Conservation (phyloP, 2,888 invertebrate species). For the Nomada goodeniana region DNA sequence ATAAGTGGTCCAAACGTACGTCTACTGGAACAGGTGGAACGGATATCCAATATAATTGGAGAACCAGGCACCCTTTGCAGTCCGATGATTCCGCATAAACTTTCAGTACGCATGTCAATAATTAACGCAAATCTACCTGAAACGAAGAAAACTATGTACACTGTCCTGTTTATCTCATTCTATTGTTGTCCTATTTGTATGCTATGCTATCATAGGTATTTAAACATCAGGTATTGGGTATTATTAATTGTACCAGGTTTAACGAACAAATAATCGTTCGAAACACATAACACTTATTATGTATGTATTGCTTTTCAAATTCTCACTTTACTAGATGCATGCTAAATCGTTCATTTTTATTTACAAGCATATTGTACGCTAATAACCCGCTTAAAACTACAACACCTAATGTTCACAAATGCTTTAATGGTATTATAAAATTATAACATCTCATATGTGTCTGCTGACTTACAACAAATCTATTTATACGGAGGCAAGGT, state of each 20-base stretch:
- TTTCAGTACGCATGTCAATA: constrained; percentile 83
- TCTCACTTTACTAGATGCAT: constrained; percentile 36
- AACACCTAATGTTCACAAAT: constrained; percentile 50
- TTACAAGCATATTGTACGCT: constrained; percentile 23
- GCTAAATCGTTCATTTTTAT: constrained; percentile 12
- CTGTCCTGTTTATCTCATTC: constrained; percentile 17
- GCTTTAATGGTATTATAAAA: constrained; percentile 54
- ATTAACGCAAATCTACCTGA: constrained; percentile 67
- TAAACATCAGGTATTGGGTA: not conserved
- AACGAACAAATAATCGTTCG: not conserved
- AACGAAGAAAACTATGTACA: constrained; percentile 28
- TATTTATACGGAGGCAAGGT: constrained; percentile 66
- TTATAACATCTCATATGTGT: constrained; percentile 59
- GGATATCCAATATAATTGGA: constrained; percentile 79
- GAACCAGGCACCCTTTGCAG: constrained; percentile 79
- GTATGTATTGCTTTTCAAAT: constrained; percentile 6
- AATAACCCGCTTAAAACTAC: constrained; percentile 35
- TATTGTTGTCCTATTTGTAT: not conserved
- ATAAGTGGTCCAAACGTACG: constrained; percentile 80
- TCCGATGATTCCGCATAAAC: constrained; percentile 76
- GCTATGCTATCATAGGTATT: not conserved
- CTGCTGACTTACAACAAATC: constrained; percentile 62
- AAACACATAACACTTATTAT: not conserved
- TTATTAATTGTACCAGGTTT: not conserved
- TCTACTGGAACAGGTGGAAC: constrained; percentile 81